These are phyloP conservation scores for Smutsia temminckii DNA, from an alignment of 2,797 vertebrate species.

Conservation along the genomic window DNA sequence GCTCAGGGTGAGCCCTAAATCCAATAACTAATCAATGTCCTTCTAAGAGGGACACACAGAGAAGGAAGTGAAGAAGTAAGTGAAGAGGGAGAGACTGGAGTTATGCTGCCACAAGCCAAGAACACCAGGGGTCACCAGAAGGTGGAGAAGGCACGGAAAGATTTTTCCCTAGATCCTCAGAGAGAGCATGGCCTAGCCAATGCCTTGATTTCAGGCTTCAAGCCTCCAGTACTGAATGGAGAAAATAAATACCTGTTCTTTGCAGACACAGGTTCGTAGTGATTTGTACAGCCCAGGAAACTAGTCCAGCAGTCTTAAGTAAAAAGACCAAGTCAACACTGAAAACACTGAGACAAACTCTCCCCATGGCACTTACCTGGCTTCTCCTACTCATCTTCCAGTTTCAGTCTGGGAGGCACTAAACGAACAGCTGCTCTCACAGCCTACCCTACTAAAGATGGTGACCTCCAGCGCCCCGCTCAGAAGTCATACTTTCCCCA, in stretches of 20 bases:
- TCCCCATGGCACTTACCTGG: neutral
- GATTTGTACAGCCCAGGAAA: neutral
- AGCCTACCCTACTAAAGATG: neutral
- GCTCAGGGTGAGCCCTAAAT: neutral
- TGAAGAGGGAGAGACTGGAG: neutral
- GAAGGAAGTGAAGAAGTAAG: neutral
- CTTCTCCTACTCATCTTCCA: neutral
- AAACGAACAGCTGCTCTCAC: neutral
- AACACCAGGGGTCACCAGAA: neutral
- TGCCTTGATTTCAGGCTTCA: neutral
- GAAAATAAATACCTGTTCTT: neutral
- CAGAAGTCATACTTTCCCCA: neutral
- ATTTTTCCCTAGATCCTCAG: neutral
- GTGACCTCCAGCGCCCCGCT: neutral
- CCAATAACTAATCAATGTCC: neutral
- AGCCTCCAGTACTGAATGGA: neutral
- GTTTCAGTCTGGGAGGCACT: neutral
- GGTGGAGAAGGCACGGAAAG: neutral
- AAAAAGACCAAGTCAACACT: neutral
- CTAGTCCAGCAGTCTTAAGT: neutral
- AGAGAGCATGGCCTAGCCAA: neutral
- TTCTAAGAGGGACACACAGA: neutral
- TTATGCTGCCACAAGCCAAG: neutral
- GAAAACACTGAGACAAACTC: neutral
- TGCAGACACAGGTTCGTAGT: neutral